phyloP scores from a whole-genome alignment of 2,888 invertebrate genomes.

The Steinernema scapterisci region DNA sequence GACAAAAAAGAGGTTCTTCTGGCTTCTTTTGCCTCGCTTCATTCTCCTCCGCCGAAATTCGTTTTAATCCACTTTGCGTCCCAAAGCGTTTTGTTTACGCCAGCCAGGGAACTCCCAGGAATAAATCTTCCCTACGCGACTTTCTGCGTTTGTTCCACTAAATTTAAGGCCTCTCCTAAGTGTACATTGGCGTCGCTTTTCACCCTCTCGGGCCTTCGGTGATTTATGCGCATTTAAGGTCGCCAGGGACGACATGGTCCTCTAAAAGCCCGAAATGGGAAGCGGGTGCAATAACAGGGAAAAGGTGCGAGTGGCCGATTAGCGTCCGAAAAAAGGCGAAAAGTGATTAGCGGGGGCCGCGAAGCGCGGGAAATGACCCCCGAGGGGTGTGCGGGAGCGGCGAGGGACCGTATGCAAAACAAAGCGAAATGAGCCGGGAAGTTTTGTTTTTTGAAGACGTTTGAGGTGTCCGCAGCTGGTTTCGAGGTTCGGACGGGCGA shows the following conservation, averaged over 20 bases:
- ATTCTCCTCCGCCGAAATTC: conserved; percentile 5
- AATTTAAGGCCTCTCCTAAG: too few relatives aligned
- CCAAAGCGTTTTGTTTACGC: conserved; percentile 13
- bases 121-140: conserved; percentile 1
- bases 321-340: background rate
- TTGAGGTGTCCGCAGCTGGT: background rate
- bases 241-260: background rate
- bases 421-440: background rate
- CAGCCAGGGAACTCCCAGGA: background rate
- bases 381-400: background rate
- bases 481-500: background rate
- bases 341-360: background rate
- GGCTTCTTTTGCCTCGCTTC: background rate
- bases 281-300: background rate
- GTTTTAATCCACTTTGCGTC: conserved; percentile 14
- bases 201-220: background rate
- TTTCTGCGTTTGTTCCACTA: background rate
- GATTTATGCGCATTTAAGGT: background rate
- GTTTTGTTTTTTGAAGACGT: background rate
- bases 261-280: background rate
- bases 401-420: background rate
- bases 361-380: background rate
- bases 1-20: background rate
- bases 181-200: too few relatives aligned
- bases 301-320: background rate